Base-by-base conservation (phyloP, 2,888 invertebrate genomes). In the Drosophila buzzatii region DNA sequence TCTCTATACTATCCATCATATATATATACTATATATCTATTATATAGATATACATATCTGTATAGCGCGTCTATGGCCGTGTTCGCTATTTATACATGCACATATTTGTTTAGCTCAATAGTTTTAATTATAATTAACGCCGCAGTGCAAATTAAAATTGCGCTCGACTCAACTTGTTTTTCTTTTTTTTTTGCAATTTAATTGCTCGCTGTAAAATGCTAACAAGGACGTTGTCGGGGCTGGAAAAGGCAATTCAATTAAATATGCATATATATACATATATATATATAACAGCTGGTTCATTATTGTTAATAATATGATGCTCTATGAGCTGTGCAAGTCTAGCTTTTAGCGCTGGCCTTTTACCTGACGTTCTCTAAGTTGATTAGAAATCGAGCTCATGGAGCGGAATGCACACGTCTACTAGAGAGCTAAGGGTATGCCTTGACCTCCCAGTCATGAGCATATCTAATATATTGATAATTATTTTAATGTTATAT, bases 91-190 rank as follows among this genome's bases (percentile, higher is more conserved):
- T 68, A 65, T 76, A 68, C 65, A 72, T 80, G 65, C 69, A 58
- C 49, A 76, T 72, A 53, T 68, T 66, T 76, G 73, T 81, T 90
- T 79, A 79, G 89, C 84, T 86, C 45, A 67, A 68, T 80, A 78
- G 77, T 89, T 87, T 90, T 87, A 87, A 87, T 87, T 90, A 89
- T 89, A 89, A 89, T 87, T 90, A 90, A 87, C 90, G 85, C 66
- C 65, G 23, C 70, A 61, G 51, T 81, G 89, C 65, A 73, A 90
- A 89, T 86, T 84, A 72, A 77, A 81, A 73, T 55, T 65, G 51
- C 31, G 47, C 52, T 60, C 56, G 37, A 52, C 59, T 62, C 57
- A 33, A 44, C 47, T 23, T 45, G n/a, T 61, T 58, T 27, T 58
- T 42, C 23, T 39, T 51, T 23, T 23, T 39, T 53, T 73, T 74